These are phyloP conservation scores for Paracentrotus lividus DNA, from an alignment of 53 echinoderm and acorn worm species.

Conservation along the genomic window DNA sequence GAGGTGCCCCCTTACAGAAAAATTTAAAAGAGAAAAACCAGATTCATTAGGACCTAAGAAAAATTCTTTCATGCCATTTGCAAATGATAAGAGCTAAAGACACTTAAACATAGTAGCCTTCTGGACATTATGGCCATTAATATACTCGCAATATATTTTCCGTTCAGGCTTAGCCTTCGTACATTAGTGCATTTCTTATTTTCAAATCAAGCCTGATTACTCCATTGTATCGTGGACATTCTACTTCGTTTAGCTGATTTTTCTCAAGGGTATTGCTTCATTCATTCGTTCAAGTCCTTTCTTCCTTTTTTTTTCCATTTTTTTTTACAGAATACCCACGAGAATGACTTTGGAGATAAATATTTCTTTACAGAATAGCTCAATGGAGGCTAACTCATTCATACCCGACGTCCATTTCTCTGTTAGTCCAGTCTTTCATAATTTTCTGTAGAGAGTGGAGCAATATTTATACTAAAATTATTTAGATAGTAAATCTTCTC, in stretches of 20 bases:
- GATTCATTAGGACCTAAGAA: too few species aligned
- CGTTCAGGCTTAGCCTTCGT: not conserved
- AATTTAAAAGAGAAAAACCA: too few species aligned
- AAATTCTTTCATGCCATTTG: too few species aligned
- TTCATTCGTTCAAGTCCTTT: not conserved
- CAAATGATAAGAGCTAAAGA: too few species aligned
- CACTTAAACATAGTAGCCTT: not conserved
- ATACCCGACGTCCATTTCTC: not conserved
- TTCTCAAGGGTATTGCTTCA: not conserved
- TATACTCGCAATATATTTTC: not conserved
- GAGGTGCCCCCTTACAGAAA: too few species aligned
- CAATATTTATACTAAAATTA: too few species aligned
- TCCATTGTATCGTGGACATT: not conserved
- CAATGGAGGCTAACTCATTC: not conserved
- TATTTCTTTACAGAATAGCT: not conserved
- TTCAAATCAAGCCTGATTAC: conserved; percentile 19
- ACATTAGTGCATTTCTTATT: not conserved
- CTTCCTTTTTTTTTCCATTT: not conserved
- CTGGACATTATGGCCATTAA: not conserved
- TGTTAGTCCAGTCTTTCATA: too few species aligned
- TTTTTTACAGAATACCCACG: not conserved
- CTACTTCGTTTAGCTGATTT: not conserved
- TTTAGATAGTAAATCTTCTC: too few species aligned
- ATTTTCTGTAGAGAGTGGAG: too few species aligned
- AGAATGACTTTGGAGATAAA: not conserved